phyloP scores from a whole-genome alignment of 2,888 invertebrate species.

The Spialia ferax region DNA sequence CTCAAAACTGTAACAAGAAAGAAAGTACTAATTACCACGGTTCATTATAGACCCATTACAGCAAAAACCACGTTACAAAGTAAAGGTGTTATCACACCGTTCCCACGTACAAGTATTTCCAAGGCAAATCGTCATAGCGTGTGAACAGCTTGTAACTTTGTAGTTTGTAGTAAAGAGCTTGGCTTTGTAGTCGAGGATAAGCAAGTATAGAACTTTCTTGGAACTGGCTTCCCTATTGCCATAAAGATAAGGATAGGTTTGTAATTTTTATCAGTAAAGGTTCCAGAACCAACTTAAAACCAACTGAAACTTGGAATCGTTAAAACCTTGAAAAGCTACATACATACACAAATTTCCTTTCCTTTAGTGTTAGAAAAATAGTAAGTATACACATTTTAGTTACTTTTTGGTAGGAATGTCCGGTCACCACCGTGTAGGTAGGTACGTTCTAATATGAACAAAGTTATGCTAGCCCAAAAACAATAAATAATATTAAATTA shows the following conservation, averaged over 20 bases:
- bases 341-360: too few species aligned
- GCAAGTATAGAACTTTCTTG: background rate
- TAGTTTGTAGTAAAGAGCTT: background rate
- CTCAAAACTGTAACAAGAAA: background rate
- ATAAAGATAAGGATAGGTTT: background rate
- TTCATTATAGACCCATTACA: background rate
- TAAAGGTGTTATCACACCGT: constrained; percentile 26
- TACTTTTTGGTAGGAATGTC: too few species aligned
- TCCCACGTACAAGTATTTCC: constrained; percentile 11
- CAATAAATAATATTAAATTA: too few species aligned
- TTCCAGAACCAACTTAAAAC: too few species aligned
- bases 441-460: too few species aligned
- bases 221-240: background rate
- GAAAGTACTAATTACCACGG: constrained; percentile 2
- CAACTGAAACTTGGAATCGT: too few species aligned
- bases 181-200: too few species aligned
- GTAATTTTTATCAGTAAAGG: background rate
- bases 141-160: constrained; percentile 7
- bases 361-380: too few species aligned
- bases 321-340: too few species aligned
- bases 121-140: constrained; percentile 16
- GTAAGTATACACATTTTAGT: too few species aligned
- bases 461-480: too few species aligned
- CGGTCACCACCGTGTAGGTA: too few species aligned
- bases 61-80: background rate